phyloP scores from a whole-genome alignment of 1,140 invertebrate genomes.

The Drosophila lacertosa region DNA sequence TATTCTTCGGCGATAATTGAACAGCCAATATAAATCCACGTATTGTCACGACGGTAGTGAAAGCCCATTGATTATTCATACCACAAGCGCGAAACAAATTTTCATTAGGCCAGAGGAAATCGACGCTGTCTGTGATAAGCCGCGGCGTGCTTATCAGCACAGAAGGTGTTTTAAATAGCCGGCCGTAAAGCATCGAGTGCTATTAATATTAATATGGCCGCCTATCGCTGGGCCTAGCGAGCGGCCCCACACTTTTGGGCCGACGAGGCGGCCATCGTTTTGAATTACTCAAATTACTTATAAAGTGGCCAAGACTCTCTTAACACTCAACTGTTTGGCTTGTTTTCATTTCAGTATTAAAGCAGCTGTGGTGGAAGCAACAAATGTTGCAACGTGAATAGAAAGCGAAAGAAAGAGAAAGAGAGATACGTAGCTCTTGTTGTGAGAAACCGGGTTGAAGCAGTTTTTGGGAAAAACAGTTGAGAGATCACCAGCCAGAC shows the following conservation, averaged over 20 bases:
- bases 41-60: neutral
- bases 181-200: conserved; percentile 21
- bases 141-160: conserved; percentile 15
- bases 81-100: neutral
- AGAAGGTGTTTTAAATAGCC: neutral
- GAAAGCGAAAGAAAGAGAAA: no score
- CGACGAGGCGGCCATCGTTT: conserved; percentile 6
- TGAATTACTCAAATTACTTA: neutral
- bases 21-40: neutral
- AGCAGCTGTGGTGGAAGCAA: conserved; percentile 20
- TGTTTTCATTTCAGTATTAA: conserved; percentile 50
- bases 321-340: neutral
- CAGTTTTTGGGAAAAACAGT: neutral
- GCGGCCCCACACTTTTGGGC: conserved; percentile 5
- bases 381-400: conserved; percentile 19
- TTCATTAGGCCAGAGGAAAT: neutral
- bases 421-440: conserved; percentile 3
- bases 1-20: no score
- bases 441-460: conserved; percentile 1
- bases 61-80: neutral
- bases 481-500: conserved; percentile 7
- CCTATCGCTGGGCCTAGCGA: conserved; percentile 42
- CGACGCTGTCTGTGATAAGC: conserved; percentile 19
- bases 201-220: conserved; percentile 31
- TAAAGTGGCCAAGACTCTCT: conserved; percentile 7